Base-by-base conservation (phyloP, 1,140 invertebrate species). In the Hycleus cichorii region DNA sequence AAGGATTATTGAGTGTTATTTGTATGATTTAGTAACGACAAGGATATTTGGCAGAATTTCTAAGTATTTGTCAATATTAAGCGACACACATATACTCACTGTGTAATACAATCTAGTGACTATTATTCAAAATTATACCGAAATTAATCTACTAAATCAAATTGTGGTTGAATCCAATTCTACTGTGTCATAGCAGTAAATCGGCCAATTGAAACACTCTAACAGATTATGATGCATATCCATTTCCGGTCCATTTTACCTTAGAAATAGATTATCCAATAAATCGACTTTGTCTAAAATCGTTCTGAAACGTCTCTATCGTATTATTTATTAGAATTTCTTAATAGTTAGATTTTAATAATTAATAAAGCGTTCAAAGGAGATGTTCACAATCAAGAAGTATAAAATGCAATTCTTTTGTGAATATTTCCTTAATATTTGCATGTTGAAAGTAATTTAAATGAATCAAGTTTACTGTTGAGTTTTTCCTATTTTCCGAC, bases 71-170 rank as follows among this genome's bases (percentile, higher is more conserved):
- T 32, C 42, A 44, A 10, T n/a, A 25, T 44, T 44, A 53, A 25
- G 24, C 50, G 11, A 43, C 43, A 49, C n/a, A 57, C 44, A 26
- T 47, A 39, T 46, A 47, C 55, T 11, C 45, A 12, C 12, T 42
- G 55, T 42, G 27, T 26, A 57, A 50, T 39, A 57, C 55, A 44
- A 40, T 44, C 27, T 53, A 44, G 27, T 25, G 50, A 24, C 52
- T 53, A 62, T 65, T 62, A 65, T 59, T 65, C 63, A 65, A 65
- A 62, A 58, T 65, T 65, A 65, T 56, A 57, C 60, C 63, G 57
- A 65, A 65, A 65, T 65, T 65, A 62, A 65, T 62, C 60, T 60
- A 65, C 48, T 65, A 65, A 65, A 65, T 65, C 63, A 65, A 62
- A 55, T 63, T 65, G 54, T 44, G 54, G 53, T 49, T 53, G 48